Evolutionary conservation across 2,888 invertebrate species (phyloP).

Genomic region (Eustalomyia histrio): DNA sequence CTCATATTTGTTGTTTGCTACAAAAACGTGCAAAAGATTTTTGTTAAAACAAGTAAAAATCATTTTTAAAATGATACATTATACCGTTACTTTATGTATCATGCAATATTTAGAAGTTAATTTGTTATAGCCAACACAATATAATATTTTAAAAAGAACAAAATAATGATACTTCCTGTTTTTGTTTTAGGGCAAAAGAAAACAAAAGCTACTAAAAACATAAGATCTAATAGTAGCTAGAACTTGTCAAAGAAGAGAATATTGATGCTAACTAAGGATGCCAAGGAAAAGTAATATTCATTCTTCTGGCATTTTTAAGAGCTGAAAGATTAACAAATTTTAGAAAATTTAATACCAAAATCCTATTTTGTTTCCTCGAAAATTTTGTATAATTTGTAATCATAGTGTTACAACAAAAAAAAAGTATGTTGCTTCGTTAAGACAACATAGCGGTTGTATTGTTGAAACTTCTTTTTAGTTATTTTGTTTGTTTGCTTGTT

Average conservation of each 20-base stretch:
- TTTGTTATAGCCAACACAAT: slow-evolving; percentile 29
- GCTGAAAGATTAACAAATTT: too few relatives aligned
- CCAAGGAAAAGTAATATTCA: too few relatives aligned
- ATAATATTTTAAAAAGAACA: slow-evolving; percentile 26
- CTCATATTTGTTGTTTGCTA: slow-evolving; percentile 27
- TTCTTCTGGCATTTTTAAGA: too few relatives aligned
- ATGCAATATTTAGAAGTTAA: slow-evolving; percentile 26
- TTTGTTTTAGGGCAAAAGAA: neutral
- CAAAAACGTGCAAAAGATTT: slow-evolving; percentile 19
- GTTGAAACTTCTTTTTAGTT: neutral
- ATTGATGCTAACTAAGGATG: too few relatives aligned
- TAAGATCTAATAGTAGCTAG: too few relatives aligned
- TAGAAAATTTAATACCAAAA: too few relatives aligned
- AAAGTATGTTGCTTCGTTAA: slow-evolving; percentile 21
- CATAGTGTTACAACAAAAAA: neutral
- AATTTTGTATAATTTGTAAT: neutral
- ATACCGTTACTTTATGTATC: slow-evolving; percentile 14
- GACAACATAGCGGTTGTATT: slow-evolving; percentile 27
- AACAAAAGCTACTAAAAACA: neutral
- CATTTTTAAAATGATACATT: slow-evolving; percentile 10
- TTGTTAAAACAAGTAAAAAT: neutral
- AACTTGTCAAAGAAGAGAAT: too few relatives aligned
- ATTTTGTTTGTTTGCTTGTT: neutral
- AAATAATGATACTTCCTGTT: slow-evolving; percentile 3
- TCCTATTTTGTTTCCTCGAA: neutral